Evolutionary conservation across 2,113 vertebrate species (phyloP).

Genomic region (Spermophilus dauricus): DNA sequence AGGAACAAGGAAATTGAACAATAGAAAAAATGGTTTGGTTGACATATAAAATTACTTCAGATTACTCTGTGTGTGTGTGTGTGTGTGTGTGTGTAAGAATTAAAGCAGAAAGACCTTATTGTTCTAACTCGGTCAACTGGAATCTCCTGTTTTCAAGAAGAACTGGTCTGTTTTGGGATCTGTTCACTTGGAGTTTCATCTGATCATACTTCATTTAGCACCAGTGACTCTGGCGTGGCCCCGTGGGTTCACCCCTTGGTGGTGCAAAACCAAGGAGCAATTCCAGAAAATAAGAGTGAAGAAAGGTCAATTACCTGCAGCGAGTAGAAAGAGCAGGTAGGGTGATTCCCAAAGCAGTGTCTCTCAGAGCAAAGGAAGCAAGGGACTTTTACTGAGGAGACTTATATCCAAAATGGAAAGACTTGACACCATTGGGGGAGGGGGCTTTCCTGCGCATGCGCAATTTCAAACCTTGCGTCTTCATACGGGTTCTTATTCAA

Average conservation of each 20-base stretch:
- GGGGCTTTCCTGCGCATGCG: not conserved
- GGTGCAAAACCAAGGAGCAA: not conserved
- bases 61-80: too few relatives aligned
- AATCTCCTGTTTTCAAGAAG: not conserved
- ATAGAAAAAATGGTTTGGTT: not conserved
- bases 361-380: not conserved
- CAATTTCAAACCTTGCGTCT: not conserved
- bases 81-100: too few relatives aligned
- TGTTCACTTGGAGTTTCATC: not conserved
- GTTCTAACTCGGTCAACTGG: not conserved
- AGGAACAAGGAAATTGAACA: not conserved
- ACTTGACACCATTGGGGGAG: too few relatives aligned
- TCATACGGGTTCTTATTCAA: too few relatives aligned
- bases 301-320: not conserved
- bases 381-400: not conserved
- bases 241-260: not conserved
- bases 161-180: not conserved
- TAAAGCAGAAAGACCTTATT: not conserved
- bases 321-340: too few relatives aligned
- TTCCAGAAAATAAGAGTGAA: not conserved
- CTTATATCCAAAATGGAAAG: not conserved
- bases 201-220: not conserved
- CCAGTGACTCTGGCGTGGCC: too few relatives aligned
- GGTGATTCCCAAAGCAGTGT: not conserved
- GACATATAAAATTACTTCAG: not conserved